Evolutionary conservation across 2,797 vertebrate species (phyloP), one percentile per base, ranked within the genome.

Genomic region (Enteromius thamalakanensis): DNA sequence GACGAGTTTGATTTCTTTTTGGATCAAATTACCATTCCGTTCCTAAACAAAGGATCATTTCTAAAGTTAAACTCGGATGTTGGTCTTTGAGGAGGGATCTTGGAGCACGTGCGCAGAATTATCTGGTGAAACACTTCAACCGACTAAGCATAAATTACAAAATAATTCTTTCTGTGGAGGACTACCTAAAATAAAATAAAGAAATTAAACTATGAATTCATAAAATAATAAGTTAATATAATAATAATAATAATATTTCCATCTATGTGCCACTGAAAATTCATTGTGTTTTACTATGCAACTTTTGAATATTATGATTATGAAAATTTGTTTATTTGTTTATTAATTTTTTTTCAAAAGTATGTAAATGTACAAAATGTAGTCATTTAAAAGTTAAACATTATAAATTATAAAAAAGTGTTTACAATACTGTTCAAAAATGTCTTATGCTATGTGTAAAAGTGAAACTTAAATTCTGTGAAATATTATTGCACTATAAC

Each of bases 91-190:
- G 47, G 64, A 32, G 45, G 29, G 37, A 60, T 60, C 26, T 32
- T 62, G 3, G 32, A 51, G 49, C 37, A 21, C 8, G 6, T 42
- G 23, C 11, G 3, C 29, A 53, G 45, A 49, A 67, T 68, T 71
- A n/a, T 72, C 62, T 68, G 47, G 32, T 76, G 23, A 45, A 34
- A 82, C 60, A 42, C 60, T 75, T 82, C 70, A 40, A 17, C 71
- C 11, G 10, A 40, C 67, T 21, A 76, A 55, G 23, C n/a, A 72
- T 49, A 42, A 74, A 23, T 49, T 37, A 64, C 29, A 64, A 26
- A 81, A 67, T 17, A 1, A 42, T 53, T 5, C 12, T 10, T 19
- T 82, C 9, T 81, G 17, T 14, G 40, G 37, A 80, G 3, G 6
- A 15, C 58, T 32, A 23, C 12, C 21, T 23, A n/a, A 71, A 71